Conservation (phyloP, 92 coral and sea anemone species). For the Heteractis magnifica region DNA sequence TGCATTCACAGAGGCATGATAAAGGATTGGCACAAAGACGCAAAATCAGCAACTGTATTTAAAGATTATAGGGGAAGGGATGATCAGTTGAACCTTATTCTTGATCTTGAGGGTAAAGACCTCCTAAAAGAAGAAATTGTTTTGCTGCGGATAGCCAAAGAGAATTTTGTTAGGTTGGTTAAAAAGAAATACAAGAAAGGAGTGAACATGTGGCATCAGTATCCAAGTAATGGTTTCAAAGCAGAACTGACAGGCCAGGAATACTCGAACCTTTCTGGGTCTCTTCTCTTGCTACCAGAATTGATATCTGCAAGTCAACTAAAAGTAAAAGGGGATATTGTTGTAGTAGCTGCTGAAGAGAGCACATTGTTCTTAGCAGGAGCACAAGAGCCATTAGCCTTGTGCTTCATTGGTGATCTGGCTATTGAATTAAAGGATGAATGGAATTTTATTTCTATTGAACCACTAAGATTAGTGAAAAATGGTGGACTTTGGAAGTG, state of each 20-base stretch:
- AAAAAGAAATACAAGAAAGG: slow-evolving; percentile 9
- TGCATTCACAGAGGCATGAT: neutral
- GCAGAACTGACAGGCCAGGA: neutral
- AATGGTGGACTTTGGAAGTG: neutral
- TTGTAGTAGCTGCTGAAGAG: slow-evolving; percentile 5
- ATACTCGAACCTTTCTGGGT: neutral
- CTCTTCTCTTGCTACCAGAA: neutral
- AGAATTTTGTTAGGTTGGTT: neutral
- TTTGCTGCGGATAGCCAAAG: slow-evolving; percentile 1
- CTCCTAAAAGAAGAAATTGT: neutral
- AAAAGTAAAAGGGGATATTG: neutral
- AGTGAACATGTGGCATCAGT: neutral
- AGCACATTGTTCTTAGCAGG: neutral
- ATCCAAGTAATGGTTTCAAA: neutral
- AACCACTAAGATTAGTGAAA: neutral
- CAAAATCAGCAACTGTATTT: neutral
- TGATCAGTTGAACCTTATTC: neutral
- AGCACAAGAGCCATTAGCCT: slow-evolving; percentile 1
- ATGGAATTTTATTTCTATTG: neutral
- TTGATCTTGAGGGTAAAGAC: neutral
- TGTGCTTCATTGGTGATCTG: slow-evolving; percentile 1
- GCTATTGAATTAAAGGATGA: neutral
- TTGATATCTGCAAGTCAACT: neutral
- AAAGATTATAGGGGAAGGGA: neutral
- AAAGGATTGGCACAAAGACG: neutral